Conservation (phyloP, 2,113 vertebrate species). For the Forbesichthys agassizii region DNA sequence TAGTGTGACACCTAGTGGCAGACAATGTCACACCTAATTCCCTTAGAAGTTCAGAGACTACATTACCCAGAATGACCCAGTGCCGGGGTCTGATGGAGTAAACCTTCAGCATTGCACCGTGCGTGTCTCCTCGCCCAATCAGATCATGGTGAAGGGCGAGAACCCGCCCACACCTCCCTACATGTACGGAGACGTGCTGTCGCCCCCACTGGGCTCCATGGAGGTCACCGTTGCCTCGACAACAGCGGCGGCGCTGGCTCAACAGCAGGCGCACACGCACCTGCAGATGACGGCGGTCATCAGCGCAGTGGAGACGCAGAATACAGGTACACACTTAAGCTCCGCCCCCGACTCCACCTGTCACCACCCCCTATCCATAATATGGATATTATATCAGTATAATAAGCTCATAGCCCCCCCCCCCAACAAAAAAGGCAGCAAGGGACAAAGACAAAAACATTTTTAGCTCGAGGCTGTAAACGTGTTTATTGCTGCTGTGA, state of each 20-base stretch:
- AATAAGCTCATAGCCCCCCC: too few species aligned
- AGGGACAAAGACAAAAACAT: too few species aligned
- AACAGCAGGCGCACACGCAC: slow-evolving; percentile 24
- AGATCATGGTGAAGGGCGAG: slow-evolving; percentile 81
- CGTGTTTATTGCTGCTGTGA: too few species aligned
- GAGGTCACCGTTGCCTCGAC: slow-evolving; percentile 77
- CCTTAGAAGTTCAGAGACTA: too few species aligned
- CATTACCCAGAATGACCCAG: too few species aligned
- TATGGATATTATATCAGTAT: background rate
- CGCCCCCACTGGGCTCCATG: slow-evolving; percentile 74
- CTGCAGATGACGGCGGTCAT: slow-evolving; percentile 28
- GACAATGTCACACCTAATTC: too few species aligned
- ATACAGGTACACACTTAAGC: slow-evolving; percentile 35
- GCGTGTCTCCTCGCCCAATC: background rate
- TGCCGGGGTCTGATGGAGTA: background rate
- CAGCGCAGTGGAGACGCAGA: slow-evolving; percentile 28
- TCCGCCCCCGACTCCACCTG: background rate
- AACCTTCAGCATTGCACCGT: background rate
- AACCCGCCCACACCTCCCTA: slow-evolving; percentile 85
- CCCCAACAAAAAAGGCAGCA: too few species aligned
- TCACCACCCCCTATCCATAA: background rate
- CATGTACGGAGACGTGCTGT: slow-evolving; percentile 82
- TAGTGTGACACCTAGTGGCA: too few species aligned
- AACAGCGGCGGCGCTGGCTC: slow-evolving; percentile 5
- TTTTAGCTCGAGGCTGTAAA: too few species aligned